A percentile compares a stretch with the other conserved stretches of the same genome.
Conservation (phyloP, 2,113 vertebrate genomes). For the Aptenodytes patagonicus region DNA sequence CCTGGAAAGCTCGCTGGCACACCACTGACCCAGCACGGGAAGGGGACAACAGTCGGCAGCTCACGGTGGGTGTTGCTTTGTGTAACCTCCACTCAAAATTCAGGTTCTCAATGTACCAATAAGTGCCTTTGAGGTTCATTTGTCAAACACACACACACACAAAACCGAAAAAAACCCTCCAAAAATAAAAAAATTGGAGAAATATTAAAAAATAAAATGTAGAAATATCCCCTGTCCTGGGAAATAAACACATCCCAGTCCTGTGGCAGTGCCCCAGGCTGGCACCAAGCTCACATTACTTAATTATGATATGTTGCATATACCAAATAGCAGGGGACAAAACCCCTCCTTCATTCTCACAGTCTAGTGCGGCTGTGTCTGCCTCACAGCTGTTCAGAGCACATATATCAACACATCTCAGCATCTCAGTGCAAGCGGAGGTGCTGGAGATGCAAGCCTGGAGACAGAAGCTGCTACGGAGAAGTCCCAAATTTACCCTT, state of each 20-base stretch:
- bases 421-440: background rate
- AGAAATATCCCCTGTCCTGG: background rate
- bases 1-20: background rate
- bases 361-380: background rate
- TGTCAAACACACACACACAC: background rate
- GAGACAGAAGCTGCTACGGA: background rate
- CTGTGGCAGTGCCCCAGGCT: background rate
- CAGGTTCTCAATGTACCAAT: background rate
- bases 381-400: constrained; percentile 22
- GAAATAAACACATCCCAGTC: background rate
- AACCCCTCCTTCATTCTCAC: background rate
- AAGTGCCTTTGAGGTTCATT: background rate
- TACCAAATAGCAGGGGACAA: background rate
- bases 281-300: constrained; percentile 17
- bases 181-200: background rate
- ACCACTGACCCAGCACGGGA: background rate
- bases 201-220: background rate
- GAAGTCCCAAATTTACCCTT: background rate
- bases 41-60: background rate
- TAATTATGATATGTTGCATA: background rate
- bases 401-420: background rate
- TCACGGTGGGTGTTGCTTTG: background rate
- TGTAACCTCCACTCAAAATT: background rate
- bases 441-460: background rate
- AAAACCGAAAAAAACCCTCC: too few relatives aligned